Base-by-base conservation (phyloP, 2,888 invertebrate species). In the Nemotelus nigrinus region DNA sequence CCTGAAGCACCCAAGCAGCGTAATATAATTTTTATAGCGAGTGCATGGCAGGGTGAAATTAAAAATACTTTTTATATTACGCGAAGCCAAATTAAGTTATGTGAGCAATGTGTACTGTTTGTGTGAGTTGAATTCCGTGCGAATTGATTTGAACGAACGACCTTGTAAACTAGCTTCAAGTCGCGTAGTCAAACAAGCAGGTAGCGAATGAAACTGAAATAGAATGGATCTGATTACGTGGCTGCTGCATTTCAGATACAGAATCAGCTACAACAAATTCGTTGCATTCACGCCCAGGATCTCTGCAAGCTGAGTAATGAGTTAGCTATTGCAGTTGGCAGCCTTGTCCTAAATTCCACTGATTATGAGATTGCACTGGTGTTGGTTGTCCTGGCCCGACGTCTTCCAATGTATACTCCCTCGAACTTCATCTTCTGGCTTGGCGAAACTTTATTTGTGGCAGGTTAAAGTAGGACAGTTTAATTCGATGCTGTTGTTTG, bases 1-100 rank as follows among this genome's bases (percentile, higher is more conserved):
- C n/a, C 2, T 3, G 43, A 47, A n/a, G 65, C 44, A 45, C 65
- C 3, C 65, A 47, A 65, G 65, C 44, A 65, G 3, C n/a, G 65
- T 47, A 47, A 47, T 65, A 71, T 71, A 55, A 71, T 57, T 44
- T 71, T 71, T 71, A 71, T 71, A 10, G 55, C 55, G 47, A 57
- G 71, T 71, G 71, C 71, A 71, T 71, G 71, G n/a, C 55, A 55
- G 71, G 57, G 43, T 43, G 55, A 71, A 71, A 71, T 71, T 71
- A 71, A 71, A 71, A 71, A 55, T 45, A 8, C 3, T 71, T 71
- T 71, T 57, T 57, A 43, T 55, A 57, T 71, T n/a, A 45, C 25
- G 39, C 5, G 7, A 71, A 71, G 45, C 44, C 39, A 71, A 71
- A 43, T 57, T 71, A 71, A 71, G 57, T 71, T 71, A 71, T 68